Base-by-base conservation (phyloP, 1,140 invertebrate species). In the Saxidomus purpurata region DNA sequence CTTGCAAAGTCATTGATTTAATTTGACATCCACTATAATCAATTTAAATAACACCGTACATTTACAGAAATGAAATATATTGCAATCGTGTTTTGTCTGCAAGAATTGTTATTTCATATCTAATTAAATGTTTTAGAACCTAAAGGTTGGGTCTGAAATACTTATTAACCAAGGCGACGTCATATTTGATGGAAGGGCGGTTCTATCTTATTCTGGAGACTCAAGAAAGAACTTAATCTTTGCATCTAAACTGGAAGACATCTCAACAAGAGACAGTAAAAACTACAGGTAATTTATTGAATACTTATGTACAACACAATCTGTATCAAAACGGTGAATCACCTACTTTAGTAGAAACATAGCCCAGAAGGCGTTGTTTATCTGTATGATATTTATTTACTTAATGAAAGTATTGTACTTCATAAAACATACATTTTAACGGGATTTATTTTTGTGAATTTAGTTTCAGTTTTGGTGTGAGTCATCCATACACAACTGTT, bases 141-240 rank as follows among this genome's bases (percentile, higher is more conserved):
- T 93, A 22, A 74, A 79, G 49, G 34, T 93, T 34, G 90, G 84
- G 34, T 90, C 89, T 63, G 89, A 89, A n/a, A 88, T 93, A 34
- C 89, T 82, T 1, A 28, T 92, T 47, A 93, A 91, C 77, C 77
- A 81, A 13, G 92, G 90, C 43, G 74, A 52, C 38, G 81, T 87
- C 19, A 67, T 92, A 0, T 80, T 95, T 31, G 92, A 94, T 76
- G 85, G 93, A 0, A 93, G 91, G 61, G 91, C 95, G 0, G 93
- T 95, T 74, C 89, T 96, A 19, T 91, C 91, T 22, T 94, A 93
- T 69, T 93, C 95, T 17, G 92, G 90, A 17, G 93, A 95, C 69
- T 85, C 91, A 1, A 87, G 87, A 19, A 92, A 95, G 43, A 92
- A 91, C 6, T 76, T 96, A 34, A 89, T 93, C 1, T 38, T 96